Evolutionary conservation across 2,113 vertebrate species (phyloP), one percentile per base, ranked within the genome.

Genomic region (Callospermophilus lateralis): DNA sequence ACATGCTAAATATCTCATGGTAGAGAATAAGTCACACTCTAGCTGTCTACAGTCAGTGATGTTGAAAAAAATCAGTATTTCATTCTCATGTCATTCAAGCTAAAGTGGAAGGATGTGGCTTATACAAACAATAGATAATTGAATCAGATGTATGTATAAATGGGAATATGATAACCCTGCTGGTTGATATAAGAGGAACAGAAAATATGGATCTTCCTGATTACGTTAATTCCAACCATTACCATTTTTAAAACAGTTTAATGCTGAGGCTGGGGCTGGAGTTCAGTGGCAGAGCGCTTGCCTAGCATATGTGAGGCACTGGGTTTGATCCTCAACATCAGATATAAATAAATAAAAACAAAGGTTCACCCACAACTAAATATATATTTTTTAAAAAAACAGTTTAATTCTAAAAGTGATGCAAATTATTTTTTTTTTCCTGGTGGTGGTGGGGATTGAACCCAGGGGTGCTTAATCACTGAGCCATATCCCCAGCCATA

Each of bases 1-100:
- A 98, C 98, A 99, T 99, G 98, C 98, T 98, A 99, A 99, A 98
- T 97, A 99, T 98, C 95, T 96, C 97, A 97, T 77, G 81, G 95
- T 92, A 97, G 98, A 98, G 93, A 96, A 96, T 96, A 97, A 97
- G 94, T 92, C 96, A 19, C 48, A 74, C 63, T 45, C 30, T 37
- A 81, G 68, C 28, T 81, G 32, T 78, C 74, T 68, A 34, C 37
- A 85, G 80, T 92, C 89, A 58, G 3, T 76, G 53, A 42, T 80
- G 26, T 45, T n/a, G 10, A 80, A 94, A 97, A 72, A 91, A 74
- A 48, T 63, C 24, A n/a, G 28, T 22, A 19, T 72, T 96, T 94
- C 70, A 83, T 84, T 74, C 39, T 30, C 13, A 22, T 39, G 34
- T 85, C 89, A 51, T 80, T 97, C 48, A 93, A 92, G 34, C 58